Conservation (phyloP, 2,888 invertebrate species). For the Cheiracanthium punctorium region DNA sequence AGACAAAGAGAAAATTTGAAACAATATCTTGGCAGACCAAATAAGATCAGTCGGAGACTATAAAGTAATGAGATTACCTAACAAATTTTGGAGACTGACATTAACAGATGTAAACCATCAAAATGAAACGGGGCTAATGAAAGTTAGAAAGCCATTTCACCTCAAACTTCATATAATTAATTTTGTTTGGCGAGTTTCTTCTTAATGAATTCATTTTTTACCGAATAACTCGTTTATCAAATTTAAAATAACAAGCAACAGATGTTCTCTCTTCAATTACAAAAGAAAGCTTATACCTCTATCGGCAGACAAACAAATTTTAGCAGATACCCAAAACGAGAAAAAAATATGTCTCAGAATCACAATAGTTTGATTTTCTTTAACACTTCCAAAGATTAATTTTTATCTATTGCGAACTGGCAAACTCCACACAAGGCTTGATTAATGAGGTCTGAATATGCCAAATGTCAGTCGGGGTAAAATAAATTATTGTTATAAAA, state of each 20-base stretch:
- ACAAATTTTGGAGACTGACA: too few species aligned
- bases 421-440: constrained; percentile 34
- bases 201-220: background rate
- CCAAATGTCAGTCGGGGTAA: constrained; percentile 50
- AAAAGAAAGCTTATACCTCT: background rate
- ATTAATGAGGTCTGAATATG: constrained; percentile 52
- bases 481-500: constrained; percentile 60
- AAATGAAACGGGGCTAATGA: too few species aligned
- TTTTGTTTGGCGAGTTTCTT: background rate
- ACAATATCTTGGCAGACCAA: too few species aligned
- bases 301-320: background rate
- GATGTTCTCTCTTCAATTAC: background rate
- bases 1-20: too few species aligned
- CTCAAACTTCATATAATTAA: background rate
- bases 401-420: constrained; percentile 35
- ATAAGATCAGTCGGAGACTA: too few species aligned
- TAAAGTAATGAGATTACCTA: too few species aligned
- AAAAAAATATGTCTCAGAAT: background rate
- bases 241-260: background rate
- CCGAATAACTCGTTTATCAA: background rate
- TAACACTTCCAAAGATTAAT: constrained; percentile 34
- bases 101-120: too few species aligned
- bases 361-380: constrained; percentile 10
- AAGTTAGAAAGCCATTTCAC: too few species aligned
- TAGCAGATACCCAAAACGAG: too few species aligned